A percentile compares a stretch with the other conserved stretches of the same genome.
Conservation (phyloP, 2,888 invertebrate species). For the Mystacides longicornis region DNA sequence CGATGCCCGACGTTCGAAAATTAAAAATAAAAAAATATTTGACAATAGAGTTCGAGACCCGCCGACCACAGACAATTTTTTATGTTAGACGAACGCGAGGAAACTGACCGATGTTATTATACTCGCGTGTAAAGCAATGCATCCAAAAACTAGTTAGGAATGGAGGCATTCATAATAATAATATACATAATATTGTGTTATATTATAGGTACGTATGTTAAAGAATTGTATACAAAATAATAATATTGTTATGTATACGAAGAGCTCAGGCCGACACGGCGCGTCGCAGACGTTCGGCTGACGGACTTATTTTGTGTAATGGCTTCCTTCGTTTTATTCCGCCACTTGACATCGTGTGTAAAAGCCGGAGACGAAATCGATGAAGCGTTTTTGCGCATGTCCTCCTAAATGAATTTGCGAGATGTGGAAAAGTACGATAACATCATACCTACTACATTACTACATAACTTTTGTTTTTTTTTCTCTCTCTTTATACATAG, state of each 20-base stretch:
- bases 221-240: neutral
- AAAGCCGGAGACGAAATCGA: constrained; percentile 15
- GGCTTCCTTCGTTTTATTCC: neutral
- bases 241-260: constrained; percentile 2
- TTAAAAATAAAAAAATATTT: too few species aligned
- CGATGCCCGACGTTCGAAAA: too few species aligned
- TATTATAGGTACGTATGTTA: too few species aligned
- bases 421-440: neutral
- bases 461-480: too few species aligned
- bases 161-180: constrained; percentile 2
- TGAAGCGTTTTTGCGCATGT: constrained; percentile 22
- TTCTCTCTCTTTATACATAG: too few species aligned
- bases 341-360: neutral
- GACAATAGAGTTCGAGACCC: constrained; percentile 4
- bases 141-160: constrained; percentile 10
- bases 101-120: constrained; percentile 17
- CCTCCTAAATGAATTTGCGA: constrained; percentile 10
- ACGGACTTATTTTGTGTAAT: neutral
- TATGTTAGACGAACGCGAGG: constrained; percentile 8
- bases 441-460: too few species aligned
- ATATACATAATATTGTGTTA: neutral
- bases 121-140: constrained; percentile 13
- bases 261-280: neutral
- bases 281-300: neutral
- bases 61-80: constrained; percentile 11